phyloP scores from a whole-genome alignment of 92 coral and sea anemone genomes.

The Hydrozoanthus gracilis region DNA sequence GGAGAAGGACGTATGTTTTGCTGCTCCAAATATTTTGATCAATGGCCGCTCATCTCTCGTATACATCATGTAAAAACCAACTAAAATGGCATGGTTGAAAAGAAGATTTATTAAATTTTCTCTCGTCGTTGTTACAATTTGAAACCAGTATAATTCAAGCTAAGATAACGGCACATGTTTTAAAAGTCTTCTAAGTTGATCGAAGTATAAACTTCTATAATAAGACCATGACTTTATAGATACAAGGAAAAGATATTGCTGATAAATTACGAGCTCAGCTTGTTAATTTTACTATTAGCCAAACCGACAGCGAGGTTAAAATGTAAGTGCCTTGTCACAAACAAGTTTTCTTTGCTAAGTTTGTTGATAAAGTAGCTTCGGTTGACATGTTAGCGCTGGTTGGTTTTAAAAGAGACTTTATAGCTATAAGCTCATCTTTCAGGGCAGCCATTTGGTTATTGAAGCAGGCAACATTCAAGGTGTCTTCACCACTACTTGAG shows the following conservation, averaged over 20 bases:
- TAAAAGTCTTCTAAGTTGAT: slow-evolving; percentile 50
- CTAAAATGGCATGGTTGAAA: slow-evolving; percentile 59
- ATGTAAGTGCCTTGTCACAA: slow-evolving; percentile 15
- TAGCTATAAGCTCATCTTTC: slow-evolving; percentile 29
- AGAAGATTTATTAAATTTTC: slow-evolving; percentile 45
- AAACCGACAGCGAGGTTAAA: slow-evolving; percentile 14
- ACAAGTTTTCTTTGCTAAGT: slow-evolving; percentile 30
- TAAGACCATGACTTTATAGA: slow-evolving; percentile 48
- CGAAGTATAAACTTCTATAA: slow-evolving; percentile 40
- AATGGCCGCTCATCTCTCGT: slow-evolving; percentile 24
- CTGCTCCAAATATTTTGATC: background rate
- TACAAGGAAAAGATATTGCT: slow-evolving; percentile 47
- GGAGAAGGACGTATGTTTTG: background rate
- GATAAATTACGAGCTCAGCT: slow-evolving; percentile 48
- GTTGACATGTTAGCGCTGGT: slow-evolving; percentile 8
- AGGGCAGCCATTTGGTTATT: slow-evolving; percentile 41
- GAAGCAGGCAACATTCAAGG: slow-evolving; percentile 17
- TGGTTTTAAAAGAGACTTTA: slow-evolving; percentile 20
- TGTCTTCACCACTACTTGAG: slow-evolving; percentile 15
- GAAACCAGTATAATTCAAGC: slow-evolving; percentile 43
- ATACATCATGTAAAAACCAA: slow-evolving; percentile 45
- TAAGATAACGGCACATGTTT: slow-evolving; percentile 54
- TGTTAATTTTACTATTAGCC: slow-evolving; percentile 38
- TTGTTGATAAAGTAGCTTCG: slow-evolving; percentile 40
- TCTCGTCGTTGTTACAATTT: slow-evolving; percentile 46